phyloP scores from a whole-genome alignment of 2,888 invertebrate species.

The Drosophila atripex region DNA sequence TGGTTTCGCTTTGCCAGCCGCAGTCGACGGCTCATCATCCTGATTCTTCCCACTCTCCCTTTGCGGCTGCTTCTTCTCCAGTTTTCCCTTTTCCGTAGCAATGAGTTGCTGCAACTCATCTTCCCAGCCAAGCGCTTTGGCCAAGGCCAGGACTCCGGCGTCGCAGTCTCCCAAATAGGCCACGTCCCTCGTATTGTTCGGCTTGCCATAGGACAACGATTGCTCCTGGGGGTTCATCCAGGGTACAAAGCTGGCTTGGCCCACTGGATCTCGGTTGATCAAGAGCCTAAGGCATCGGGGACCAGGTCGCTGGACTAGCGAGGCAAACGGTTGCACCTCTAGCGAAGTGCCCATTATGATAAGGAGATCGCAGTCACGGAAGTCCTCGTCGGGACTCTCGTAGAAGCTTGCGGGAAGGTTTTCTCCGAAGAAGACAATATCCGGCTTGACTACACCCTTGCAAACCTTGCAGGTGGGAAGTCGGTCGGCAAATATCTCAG shows the following conservation, averaged over 20 bases:
- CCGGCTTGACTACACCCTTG: conserved; percentile 94
- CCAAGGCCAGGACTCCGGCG: conserved; percentile 89
- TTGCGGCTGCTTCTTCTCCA: conserved; percentile 73
- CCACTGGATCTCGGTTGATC: conserved; percentile 93
- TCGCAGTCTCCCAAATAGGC: conserved; percentile 93
- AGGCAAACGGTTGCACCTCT: conserved; percentile 97
- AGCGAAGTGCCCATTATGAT: conserved; percentile 98
- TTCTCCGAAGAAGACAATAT: conserved; percentile 98
- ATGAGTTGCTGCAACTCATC: conserved; percentile 87
- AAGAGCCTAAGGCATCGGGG: conserved; percentile 91
- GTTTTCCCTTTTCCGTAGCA: conserved; percentile 85
- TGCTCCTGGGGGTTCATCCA: conserved; percentile 79
- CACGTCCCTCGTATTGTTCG: conserved; percentile 88
- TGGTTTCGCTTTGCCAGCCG: conserved; percentile 5
- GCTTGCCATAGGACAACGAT: conserved; percentile 89
- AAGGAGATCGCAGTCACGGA: conserved; percentile 93
- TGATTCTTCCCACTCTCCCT: background rate
- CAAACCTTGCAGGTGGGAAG: conserved; percentile 92
- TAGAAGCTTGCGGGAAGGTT: conserved; percentile 92
- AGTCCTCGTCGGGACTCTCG: conserved; percentile 88
- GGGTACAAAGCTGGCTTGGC: conserved; percentile 82
- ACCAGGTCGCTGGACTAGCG: conserved; percentile 90
- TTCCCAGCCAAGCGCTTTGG: conserved; percentile 91
- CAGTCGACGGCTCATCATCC: background rate
- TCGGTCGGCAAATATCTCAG: conserved; percentile 88